Evolutionary conservation across 1,140 invertebrate genomes (phyloP), one percentile per base, ranked within the genome.

Genomic region (Drosophila chauvacae): DNA sequence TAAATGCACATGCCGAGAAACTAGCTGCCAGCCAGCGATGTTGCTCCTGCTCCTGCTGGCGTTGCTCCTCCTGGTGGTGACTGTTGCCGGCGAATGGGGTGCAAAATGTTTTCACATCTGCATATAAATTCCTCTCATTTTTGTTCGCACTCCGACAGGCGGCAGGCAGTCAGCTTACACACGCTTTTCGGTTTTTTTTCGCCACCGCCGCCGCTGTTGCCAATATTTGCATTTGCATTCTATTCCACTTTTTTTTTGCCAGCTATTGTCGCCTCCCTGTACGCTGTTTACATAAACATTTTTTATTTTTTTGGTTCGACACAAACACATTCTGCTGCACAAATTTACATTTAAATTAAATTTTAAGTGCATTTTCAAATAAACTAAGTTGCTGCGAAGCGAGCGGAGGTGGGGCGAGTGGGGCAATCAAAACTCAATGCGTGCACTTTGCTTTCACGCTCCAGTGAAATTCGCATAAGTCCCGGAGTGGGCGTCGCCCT

Each of bases 341-440:
- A 90, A 88, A 88, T 88, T 88, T 88, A 88, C 85, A 88, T 88
- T 88, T 88, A 88, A 88, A 88, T 88, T 88, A 88, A 88, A 88
- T 79, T 88, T 88, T 88, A 88, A 88, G 85, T 88, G 85, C 81
- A 85, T 90, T 85, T 80, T 85, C 81, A 88, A 88, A 80, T 88
- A 88, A 88, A 88, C 85, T 88, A 90, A 88, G 85, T 87, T 82
- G 70, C 73, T 63, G 65, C 48, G 63, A 55, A 60, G 57, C 59
- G 39, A 41, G 33, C 28, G 33, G 7, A 4, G 23, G 33, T 13
- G 23, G 41, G 11, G 41, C 28, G 59, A 20, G 65, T 28, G 66
- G 56, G 80, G 77, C 84, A 87, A 90, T 87, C 84, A 81, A 88
- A 80, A 84, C 73, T 73, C 84, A 90, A 87, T 87, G 84, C 84